These are phyloP conservation scores for Tretioscincus oriximinensis DNA, from an alignment of 2,113 vertebrate genomes.

Conservation along the genomic window DNA sequence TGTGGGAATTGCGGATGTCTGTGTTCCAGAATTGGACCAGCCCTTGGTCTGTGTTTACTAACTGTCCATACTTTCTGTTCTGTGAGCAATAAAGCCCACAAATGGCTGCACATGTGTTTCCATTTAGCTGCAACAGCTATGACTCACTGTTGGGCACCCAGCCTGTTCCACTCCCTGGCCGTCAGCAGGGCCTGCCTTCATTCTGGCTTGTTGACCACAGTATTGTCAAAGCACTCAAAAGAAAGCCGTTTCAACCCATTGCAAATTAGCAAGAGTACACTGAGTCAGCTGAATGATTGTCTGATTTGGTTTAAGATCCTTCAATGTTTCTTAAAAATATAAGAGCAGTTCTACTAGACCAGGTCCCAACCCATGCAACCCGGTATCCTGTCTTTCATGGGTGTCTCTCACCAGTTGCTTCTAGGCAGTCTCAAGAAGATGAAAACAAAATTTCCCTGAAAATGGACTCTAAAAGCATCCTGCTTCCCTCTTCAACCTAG, in stretches of 20 bases:
- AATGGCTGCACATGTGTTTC: constrained; percentile 64
- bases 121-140: constrained; percentile 54
- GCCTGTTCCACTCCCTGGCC: background rate
- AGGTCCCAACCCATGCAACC: too few species aligned
- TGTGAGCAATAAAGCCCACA: background rate
- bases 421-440: too few species aligned
- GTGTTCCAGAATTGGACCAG: background rate
- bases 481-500: too few species aligned
- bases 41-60: constrained; percentile 24
- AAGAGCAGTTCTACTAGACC: too few species aligned
- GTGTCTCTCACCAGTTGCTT: too few species aligned
- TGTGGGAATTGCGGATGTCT: background rate
- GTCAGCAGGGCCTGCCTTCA: constrained; percentile 24
- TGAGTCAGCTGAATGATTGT: background rate
- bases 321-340: too few species aligned
- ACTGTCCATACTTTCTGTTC: constrained; percentile 22
- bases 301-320: too few species aligned
- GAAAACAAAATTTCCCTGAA: too few species aligned
- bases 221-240: constrained; percentile 13
- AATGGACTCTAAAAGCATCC: too few species aligned
- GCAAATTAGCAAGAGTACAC: background rate
- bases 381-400: too few species aligned
- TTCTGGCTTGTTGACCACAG: background rate
- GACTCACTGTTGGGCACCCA: constrained; percentile 56
- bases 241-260: background rate